A percentile compares a stretch with the other conserved stretches of the same genome.
phyloP scores from a whole-genome alignment of 2,888 invertebrate species.

The Meta bourneti region DNA sequence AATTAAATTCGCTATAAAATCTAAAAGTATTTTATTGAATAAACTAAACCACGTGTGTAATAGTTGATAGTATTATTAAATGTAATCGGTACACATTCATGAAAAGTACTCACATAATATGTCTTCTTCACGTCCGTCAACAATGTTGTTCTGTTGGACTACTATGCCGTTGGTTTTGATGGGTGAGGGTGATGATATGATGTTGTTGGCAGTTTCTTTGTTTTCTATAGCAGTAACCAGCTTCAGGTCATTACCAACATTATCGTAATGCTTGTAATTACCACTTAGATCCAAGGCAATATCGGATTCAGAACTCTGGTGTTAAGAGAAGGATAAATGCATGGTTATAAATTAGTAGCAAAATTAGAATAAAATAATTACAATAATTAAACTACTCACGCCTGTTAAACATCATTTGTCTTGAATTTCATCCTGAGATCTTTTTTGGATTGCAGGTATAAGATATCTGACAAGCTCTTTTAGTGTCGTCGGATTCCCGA shows the following conservation, averaged over 20 bases:
- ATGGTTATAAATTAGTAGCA: neutral
- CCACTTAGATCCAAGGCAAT: constrained; percentile 85
- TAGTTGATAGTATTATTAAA: no score
- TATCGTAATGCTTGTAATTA: constrained; percentile 86
- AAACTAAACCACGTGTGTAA: no score
- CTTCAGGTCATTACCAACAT: constrained; percentile 84
- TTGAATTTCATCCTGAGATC: no score
- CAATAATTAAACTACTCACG: no score
- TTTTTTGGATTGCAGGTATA: no score
- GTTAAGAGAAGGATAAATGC: neutral
- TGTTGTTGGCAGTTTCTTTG: constrained; percentile 57
- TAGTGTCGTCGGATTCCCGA: no score
- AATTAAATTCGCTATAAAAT: no score
- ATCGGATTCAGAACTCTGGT: constrained; percentile 85
- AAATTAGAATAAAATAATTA: no score
- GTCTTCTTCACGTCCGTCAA: constrained; percentile 66
- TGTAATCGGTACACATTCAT: no score
- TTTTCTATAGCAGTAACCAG: constrained; percentile 72
- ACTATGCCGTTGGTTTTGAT: constrained; percentile 33
- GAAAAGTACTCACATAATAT: constrained; percentile 56
- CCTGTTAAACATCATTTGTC: no score
- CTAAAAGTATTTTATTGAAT: no score
- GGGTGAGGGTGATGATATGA: constrained; percentile 61
- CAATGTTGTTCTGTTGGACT: constrained; percentile 28
- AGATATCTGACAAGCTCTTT: no score